Percentiles rank a stretch among this genome's conserved stretches.
These are phyloP conservation scores for Lepisosteus oculatus DNA, from an alignment of 2,113 vertebrate genomes.

Conservation along the genomic window DNA sequence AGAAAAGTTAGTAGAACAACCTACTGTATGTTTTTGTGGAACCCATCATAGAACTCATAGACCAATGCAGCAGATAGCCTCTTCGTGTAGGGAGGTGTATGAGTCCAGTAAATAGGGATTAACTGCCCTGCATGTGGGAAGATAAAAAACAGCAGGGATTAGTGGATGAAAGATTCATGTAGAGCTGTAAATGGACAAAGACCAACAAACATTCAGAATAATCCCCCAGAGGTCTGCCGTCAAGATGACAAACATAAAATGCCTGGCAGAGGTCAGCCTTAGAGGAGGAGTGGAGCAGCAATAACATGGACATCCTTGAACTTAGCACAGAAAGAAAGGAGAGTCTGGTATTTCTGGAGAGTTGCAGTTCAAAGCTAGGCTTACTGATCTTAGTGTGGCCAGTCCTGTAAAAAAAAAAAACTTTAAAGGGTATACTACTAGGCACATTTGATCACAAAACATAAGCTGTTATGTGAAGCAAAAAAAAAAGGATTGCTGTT, in stretches of 20 bases:
- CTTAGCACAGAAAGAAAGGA: background rate
- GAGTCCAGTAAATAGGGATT: slow-evolving; percentile 58
- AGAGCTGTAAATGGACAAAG: slow-evolving; percentile 57
- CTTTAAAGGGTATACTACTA: too few species aligned
- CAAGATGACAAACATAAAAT: slow-evolving; percentile 51
- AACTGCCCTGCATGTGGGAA: slow-evolving; percentile 59
- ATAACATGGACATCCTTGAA: slow-evolving; percentile 1
- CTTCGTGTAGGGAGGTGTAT: slow-evolving; percentile 35
- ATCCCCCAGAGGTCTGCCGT: slow-evolving; percentile 49
- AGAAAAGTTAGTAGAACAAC: background rate
- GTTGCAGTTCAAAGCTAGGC: too few species aligned
- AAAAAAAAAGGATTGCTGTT: too few species aligned
- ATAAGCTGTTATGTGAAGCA: too few species aligned
- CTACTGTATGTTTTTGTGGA: slow-evolving; percentile 1
- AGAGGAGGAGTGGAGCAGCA: slow-evolving; percentile 24
- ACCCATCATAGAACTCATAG: slow-evolving; percentile 33
- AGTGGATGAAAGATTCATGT: slow-evolving; percentile 58
- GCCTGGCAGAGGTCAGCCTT: slow-evolving; percentile 22
- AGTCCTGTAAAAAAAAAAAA: too few species aligned
- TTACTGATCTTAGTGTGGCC: too few species aligned
- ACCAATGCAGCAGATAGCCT: slow-evolving; percentile 37
- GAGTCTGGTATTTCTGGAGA: slow-evolving; percentile 15
- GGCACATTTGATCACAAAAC: too few species aligned
- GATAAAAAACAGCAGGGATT: slow-evolving; percentile 58
- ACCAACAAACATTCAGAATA: slow-evolving; percentile 59